phyloP scores from a whole-genome alignment of 2,797 vertebrate species.

The Todus mexicanus region DNA sequence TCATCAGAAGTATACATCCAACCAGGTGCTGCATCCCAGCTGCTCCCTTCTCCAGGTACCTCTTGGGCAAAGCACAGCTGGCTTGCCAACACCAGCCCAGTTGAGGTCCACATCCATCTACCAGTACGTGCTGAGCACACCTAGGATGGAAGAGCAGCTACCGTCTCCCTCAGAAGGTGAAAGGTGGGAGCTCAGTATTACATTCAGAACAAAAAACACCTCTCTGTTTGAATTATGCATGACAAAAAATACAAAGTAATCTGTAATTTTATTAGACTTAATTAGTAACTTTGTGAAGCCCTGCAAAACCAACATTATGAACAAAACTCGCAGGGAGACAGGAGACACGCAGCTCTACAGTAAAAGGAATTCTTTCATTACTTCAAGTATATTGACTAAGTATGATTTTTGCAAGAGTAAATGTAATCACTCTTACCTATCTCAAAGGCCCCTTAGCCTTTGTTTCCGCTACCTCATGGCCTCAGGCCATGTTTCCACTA shows the following conservation, averaged over 20 bases:
- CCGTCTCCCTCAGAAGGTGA: background rate
- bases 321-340: background rate
- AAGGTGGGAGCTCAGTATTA: background rate
- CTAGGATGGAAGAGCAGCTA: background rate
- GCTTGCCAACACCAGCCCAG: background rate
- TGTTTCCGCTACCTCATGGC: too few relatives aligned
- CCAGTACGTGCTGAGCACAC: background rate
- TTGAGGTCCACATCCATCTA: background rate
- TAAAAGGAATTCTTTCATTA: background rate
- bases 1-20: background rate
- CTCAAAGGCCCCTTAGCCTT: background rate
- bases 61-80: background rate
- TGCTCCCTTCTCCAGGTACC: background rate
- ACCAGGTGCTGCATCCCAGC: background rate
- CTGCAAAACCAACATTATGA: background rate
- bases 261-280: background rate
- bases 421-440: background rate
- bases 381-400: background rate
- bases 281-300: background rate
- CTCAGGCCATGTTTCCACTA: background rate
- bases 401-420: background rate
- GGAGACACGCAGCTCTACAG: background rate
- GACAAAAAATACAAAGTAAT: background rate
- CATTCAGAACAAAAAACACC: background rate
- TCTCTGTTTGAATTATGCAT: background rate